Percentiles rank a stretch among this genome's conserved stretches.
Evolutionary conservation across 2,113 vertebrate genomes (phyloP).

Genomic region (Vicugna pacos): DNA sequence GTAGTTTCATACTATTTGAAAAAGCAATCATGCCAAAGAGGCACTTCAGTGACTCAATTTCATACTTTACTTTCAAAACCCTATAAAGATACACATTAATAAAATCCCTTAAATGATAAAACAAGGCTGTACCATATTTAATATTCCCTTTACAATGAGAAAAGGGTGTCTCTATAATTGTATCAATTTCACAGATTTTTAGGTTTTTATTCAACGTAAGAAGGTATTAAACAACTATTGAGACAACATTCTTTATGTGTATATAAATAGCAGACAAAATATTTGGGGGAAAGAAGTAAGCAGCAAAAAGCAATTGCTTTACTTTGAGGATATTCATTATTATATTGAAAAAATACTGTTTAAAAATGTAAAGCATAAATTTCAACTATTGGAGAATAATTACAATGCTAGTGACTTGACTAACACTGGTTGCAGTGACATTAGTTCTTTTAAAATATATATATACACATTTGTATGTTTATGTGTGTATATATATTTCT

Average conservation of each 20-base stretch:
- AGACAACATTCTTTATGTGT: not conserved
- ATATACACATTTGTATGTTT: too few species aligned
- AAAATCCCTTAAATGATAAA: not conserved
- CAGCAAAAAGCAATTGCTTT: not conserved
- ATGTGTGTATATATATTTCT: not conserved
- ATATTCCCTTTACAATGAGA: not conserved
- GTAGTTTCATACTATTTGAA: not conserved
- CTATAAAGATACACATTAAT: not conserved
- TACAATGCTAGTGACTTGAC: not conserved
- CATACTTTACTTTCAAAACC: not conserved
- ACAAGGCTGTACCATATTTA: not conserved
- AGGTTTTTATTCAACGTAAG: not conserved
- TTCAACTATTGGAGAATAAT: not conserved
- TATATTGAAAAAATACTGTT: not conserved
- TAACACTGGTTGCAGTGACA: not conserved
- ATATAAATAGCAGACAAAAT: not conserved
- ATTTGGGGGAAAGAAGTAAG: not conserved
- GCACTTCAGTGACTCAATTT: slow-evolving; percentile 36
- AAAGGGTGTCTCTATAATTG: not conserved
- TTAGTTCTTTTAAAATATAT: not conserved
- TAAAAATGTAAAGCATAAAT: not conserved
- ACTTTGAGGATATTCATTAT: not conserved
- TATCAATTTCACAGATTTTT: not conserved
- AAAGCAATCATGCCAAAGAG: not conserved
- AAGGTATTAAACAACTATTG: not conserved